Percentiles rank a stretch among this genome's conserved stretches.
Evolutionary conservation across 2,888 invertebrate species (phyloP).

Genomic region (Dasysyrphus tricinctus): DNA sequence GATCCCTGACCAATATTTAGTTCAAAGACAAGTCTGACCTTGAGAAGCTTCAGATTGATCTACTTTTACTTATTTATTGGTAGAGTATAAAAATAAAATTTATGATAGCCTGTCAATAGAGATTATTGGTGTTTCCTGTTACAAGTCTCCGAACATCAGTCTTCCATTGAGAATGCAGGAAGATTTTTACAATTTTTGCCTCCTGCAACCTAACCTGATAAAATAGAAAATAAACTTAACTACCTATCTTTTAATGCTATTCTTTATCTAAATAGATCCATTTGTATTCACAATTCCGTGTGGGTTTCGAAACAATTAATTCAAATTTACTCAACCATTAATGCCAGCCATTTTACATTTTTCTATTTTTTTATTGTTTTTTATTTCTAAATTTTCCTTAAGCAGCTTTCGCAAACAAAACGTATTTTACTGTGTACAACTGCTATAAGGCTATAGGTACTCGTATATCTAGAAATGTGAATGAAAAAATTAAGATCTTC

Average conservation of each 20-base stretch:
- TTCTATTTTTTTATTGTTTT: conserved; percentile 3
- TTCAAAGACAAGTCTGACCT: conserved; percentile 9
- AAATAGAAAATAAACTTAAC: conserved; percentile 19
- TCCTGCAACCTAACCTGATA: conserved; percentile 39
- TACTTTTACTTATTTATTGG: conserved; percentile 9
- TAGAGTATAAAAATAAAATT: background rate
- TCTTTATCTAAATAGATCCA: conserved; percentile 4
- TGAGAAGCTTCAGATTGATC: conserved; percentile 24
- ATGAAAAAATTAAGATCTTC: conserved; percentile 40
- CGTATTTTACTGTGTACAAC: background rate
- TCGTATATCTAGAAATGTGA: background rate
- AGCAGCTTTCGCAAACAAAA: conserved; percentile 54
- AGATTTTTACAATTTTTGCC: background rate
- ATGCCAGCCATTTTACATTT: conserved; percentile 39
- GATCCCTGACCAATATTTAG: conserved; percentile 27
- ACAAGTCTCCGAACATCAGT: background rate
- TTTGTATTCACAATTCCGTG: conserved; percentile 35
- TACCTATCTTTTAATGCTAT: background rate
- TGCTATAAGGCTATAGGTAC: background rate
- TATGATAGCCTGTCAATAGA: background rate
- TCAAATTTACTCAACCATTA: conserved; percentile 51
- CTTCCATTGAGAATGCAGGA: conserved; percentile 25
- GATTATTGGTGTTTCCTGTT: background rate
- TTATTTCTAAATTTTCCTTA: conserved; percentile 13
- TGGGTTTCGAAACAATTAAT: conserved; percentile 51